These are phyloP conservation scores for Heterohyrax brucei DNA, from an alignment of 2,797 vertebrate genomes.

Conservation along the genomic window DNA sequence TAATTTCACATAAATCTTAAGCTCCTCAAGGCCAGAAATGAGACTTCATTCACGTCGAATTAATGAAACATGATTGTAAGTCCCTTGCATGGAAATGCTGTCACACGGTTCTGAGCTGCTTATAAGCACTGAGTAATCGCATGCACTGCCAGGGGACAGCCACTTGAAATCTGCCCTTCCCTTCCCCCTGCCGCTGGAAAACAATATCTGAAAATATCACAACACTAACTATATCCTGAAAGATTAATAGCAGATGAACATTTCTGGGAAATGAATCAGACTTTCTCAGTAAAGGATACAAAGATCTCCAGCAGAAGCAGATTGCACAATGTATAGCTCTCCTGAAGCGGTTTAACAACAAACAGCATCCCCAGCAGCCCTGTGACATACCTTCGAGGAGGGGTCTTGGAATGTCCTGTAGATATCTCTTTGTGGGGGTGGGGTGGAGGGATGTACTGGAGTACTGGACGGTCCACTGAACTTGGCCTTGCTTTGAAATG, in stretches of 20 bases:
- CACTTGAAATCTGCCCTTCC: slow-evolving; percentile 91
- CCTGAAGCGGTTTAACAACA: slow-evolving; percentile 82
- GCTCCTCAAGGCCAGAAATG: slow-evolving; percentile 97
- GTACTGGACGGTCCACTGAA: slow-evolving; percentile 80
- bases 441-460: slow-evolving; percentile 56
- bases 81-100: slow-evolving; percentile 96
- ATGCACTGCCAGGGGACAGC: slow-evolving; percentile 95
- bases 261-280: slow-evolving; percentile 93
- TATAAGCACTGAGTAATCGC: slow-evolving; percentile 98
- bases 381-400: background rate
- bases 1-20: slow-evolving; percentile 99
- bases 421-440: slow-evolving; percentile 81
- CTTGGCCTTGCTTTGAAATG: slow-evolving; percentile 84
- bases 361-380: slow-evolving; percentile 21
- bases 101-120: slow-evolving; percentile 97
- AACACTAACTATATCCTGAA: slow-evolving; percentile 94
- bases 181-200: slow-evolving; percentile 89
- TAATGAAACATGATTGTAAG: slow-evolving; percentile 99
- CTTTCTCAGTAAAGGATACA: slow-evolving; percentile 92
- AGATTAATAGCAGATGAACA: slow-evolving; percentile 94
- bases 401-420: slow-evolving; percentile 72
- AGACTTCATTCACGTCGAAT: slow-evolving; percentile 98
- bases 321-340: slow-evolving; percentile 83
- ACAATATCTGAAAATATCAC: slow-evolving; percentile 97
- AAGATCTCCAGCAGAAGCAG: slow-evolving; percentile 90